These are phyloP conservation scores for Petrocephalus sullivani DNA, from an alignment of 2,797 vertebrate genomes.

Conservation along the genomic window DNA sequence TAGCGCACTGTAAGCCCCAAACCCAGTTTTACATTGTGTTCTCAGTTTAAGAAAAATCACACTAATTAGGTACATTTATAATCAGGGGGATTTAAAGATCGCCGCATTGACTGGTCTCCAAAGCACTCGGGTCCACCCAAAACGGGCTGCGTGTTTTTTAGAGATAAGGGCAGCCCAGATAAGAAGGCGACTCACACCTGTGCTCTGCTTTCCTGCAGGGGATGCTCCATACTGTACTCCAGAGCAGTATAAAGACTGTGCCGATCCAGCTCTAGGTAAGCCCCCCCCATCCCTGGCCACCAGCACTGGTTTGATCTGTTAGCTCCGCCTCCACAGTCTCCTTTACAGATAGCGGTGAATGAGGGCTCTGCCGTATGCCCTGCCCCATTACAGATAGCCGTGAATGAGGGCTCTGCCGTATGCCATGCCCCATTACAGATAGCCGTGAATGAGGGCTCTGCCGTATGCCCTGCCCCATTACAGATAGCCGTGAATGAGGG, in stretches of 20 bases:
- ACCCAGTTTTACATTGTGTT: background rate
- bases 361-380: background rate
- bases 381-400: background rate
- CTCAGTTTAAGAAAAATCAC: background rate
- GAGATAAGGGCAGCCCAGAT: background rate
- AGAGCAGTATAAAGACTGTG: constrained; percentile 97
- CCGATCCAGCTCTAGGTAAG: constrained; percentile 93
- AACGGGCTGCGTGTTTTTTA: background rate
- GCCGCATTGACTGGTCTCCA: background rate
- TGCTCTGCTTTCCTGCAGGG: constrained; percentile 58
- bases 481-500: no score
- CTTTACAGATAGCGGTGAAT: background rate
- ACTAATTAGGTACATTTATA: background rate
- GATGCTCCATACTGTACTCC: constrained; percentile 98
- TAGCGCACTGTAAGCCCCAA: background rate
- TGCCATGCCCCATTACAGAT: no score
- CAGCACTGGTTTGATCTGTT: background rate
- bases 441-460: no score
- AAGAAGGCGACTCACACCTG: constrained; percentile 11
- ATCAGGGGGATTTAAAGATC: background rate
- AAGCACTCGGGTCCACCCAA: background rate
- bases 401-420: no score
- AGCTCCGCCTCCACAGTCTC: background rate
- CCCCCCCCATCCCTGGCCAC: constrained; percentile 13
- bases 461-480: no score